Percentiles rank a stretch among this genome's conserved stretches.
Conservation (phyloP, 1,140 invertebrate species). For the Ips nitidus region DNA sequence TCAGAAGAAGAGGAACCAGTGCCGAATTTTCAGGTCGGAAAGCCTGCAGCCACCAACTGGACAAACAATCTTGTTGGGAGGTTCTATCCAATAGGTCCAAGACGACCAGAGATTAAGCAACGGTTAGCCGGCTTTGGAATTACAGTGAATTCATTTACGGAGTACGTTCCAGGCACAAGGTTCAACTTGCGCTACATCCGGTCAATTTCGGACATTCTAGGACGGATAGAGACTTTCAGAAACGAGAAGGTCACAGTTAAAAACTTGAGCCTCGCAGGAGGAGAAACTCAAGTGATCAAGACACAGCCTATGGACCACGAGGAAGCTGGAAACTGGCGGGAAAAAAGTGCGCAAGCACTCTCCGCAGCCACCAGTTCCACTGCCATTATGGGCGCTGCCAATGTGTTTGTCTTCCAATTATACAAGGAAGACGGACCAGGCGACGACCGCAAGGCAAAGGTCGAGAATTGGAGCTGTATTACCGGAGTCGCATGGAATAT, state of each 20-base stretch:
- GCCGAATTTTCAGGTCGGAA: constrained; percentile 38
- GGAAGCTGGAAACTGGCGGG: constrained; percentile 26
- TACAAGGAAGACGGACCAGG: constrained; percentile 20
- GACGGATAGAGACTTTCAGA: constrained; percentile 34
- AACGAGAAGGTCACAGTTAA: constrained; percentile 39
- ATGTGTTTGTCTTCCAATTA: constrained; percentile 31
- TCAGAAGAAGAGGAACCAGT: constrained; percentile 31
- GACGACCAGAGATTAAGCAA: constrained; percentile 38
- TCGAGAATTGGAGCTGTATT: constrained; percentile 35
- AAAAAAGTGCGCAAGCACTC: constrained; percentile 22
- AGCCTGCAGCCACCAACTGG: constrained; percentile 17
- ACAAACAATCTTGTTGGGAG: constrained; percentile 36
- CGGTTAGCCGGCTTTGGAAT: constrained; percentile 35
- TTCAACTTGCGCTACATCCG: constrained; percentile 41
- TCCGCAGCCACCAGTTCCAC: constrained; percentile 29
- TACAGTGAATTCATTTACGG: constrained; percentile 20
- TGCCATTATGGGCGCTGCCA: constrained; percentile 29
- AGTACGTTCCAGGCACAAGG: constrained; percentile 31
- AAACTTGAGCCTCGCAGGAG: constrained; percentile 25
- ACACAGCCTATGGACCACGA: constrained; percentile 28
- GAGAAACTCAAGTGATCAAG: constrained; percentile 36
- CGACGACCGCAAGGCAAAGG: constrained; percentile 6
- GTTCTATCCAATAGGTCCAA: constrained; percentile 27
- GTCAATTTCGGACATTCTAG: constrained; percentile 18
- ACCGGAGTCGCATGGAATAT: constrained; percentile 23